Evolutionary conservation across 2,888 invertebrate genomes (phyloP), one percentile per base, ranked within the genome.

Genomic region (Archips xylosteana): DNA sequence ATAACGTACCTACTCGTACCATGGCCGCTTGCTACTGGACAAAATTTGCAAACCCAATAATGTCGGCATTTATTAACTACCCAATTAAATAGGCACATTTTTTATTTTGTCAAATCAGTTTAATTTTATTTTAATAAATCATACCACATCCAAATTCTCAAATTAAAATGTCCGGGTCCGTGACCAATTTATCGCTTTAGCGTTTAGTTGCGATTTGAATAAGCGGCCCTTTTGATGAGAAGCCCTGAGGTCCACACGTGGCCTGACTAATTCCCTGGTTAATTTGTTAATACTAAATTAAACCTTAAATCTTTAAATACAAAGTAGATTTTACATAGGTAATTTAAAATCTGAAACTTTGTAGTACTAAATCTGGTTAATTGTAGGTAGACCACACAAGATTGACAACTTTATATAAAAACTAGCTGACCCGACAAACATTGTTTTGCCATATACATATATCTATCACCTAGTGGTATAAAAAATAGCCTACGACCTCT

Each of bases 161-260:
- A 76, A 77, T 74, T 76, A 76, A 70, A 60, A 77, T 66, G 77
- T 74, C 75, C 71, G 70, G 23, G 75, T 49, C 78, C 82, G 81
- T 82, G 82, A 82, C 82, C 77, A 81, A 82, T 80, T 80, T 80
- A 81, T 81, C 82, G 79, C 80, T 82, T 81, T 79, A 83, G 80
- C 78, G 78, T 83, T 81, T 81, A 80, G 78, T 78, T 79, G 78
- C 76, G 76, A 81, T 80, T 78, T 75, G 77, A 80, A 82, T 64
- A 74, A 70, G 78, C 82, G 82, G 82, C 70, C 39, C 78, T 77
- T 82, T 83, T 73, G 73, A 73, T 73, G 51, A 15, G 51, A 8
- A 63, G 63, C 62, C 71, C 71, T 57, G 49, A 39, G 45, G 61
- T 51, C 54, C 13, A 36, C 61, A 67, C 66, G 49, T 42, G 60